These are phyloP conservation scores for Andrena bucephala DNA, from an alignment of 2,888 invertebrate species.

Conservation along the genomic window DNA sequence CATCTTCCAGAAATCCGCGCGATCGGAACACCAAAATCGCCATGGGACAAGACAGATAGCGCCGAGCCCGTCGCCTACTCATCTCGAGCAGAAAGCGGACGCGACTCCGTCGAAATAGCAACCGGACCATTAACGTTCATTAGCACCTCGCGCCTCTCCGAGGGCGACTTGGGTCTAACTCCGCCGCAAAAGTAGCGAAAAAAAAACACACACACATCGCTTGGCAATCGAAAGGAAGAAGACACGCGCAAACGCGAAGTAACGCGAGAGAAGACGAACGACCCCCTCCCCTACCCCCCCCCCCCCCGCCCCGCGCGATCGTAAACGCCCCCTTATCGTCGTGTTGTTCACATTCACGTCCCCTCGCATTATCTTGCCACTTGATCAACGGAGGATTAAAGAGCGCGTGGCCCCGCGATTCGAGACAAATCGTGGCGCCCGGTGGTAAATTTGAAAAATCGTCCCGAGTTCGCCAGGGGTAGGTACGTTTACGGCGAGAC, in stretches of 20 bases:
- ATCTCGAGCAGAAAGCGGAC: slow-evolving; percentile 37
- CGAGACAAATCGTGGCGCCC: slow-evolving; percentile 24
- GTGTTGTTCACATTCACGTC: neutral
- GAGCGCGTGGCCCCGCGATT: neutral
- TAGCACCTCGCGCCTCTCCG: slow-evolving; percentile 1
- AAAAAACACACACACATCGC: neutral
- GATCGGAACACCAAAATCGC: slow-evolving; percentile 61
- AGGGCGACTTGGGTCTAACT: neutral
- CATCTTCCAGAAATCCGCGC: slow-evolving; percentile 59
- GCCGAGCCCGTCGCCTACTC: slow-evolving; percentile 45
- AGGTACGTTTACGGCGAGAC: slow-evolving; percentile 11
- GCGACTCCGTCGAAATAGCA: slow-evolving; percentile 43
- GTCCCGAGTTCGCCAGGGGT: neutral
- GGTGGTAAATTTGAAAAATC: slow-evolving; percentile 51
- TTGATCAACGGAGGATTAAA: neutral
- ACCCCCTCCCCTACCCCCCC: too few species aligned
- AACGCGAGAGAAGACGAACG: too few species aligned
- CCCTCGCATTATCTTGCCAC: neutral
- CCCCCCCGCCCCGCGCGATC: neutral
- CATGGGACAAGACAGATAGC: slow-evolving; percentile 41
- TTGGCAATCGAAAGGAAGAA: too few species aligned
- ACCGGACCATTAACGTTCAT: slow-evolving; percentile 43
- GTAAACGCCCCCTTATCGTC: neutral
- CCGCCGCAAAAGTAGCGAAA: neutral
- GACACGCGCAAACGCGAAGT: too few species aligned